phyloP scores from a whole-genome alignment of 2,888 invertebrate genomes.

The Pristionchus entomophagus region DNA sequence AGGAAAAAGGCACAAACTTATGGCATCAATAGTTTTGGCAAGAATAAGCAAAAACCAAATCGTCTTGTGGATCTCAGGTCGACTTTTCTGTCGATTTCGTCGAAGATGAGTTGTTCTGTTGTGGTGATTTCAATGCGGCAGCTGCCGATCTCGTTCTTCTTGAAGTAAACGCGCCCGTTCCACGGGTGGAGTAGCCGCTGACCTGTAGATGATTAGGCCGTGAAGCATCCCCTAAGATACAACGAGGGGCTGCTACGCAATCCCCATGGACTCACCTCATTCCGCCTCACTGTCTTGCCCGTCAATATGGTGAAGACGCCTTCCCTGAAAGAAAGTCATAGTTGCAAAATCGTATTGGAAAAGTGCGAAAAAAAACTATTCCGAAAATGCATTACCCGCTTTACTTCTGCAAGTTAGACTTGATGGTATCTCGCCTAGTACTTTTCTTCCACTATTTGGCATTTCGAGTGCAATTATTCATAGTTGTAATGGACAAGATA shows the following conservation, averaged over 20 bases:
- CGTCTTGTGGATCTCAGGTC: no score
- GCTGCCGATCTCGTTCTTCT: neutral
- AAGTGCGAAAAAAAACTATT: neutral
- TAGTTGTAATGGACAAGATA: no score
- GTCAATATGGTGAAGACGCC: neutral
- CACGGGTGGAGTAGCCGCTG: neutral
- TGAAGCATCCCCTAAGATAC: no score
- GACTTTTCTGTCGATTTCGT: no score
- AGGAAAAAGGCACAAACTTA: no score
- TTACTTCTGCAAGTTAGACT: neutral
- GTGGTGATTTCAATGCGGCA: no score
- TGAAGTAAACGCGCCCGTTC: neutral
- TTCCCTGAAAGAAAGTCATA: neutral
- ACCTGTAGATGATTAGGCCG: no score
- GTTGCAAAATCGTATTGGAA: neutral
- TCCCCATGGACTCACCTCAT: no score
- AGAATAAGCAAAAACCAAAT: no score
- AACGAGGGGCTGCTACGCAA: no score
- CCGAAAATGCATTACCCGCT: neutral
- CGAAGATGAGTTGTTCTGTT: no score
- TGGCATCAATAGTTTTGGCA: no score
- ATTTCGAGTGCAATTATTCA: neutral
- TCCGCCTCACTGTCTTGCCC: neutral
- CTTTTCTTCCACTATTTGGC: neutral
- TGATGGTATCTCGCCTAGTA: neutral